Evolutionary conservation across 2,888 invertebrate genomes (phyloP), one percentile per base, ranked within the genome.

Genomic region (Salpingus planirostris): DNA sequence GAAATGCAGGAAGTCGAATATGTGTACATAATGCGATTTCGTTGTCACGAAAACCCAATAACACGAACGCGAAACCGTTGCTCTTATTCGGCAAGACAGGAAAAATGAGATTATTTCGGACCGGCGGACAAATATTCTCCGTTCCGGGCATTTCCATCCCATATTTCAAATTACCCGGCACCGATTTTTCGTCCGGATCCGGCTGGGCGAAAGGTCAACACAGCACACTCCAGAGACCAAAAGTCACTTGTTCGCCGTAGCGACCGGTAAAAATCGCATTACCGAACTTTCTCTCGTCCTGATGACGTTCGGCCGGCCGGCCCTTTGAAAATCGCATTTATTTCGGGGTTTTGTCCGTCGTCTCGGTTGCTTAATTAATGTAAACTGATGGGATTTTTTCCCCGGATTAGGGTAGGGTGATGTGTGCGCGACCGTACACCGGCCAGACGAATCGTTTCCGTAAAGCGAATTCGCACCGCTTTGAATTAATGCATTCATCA

Each of bases 41-140:
- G 26, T 22, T 27, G 33, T 39, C 34, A 36, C 33, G 36, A 36
- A 38, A 42, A 34, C 29, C 32, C 42, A 42, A 42, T 42, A 36
- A 26, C 34, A 33, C 29, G 22, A 42, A 41, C 41, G 36, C 29
- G 26, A 37, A 36, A 44, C 38, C 33, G 42, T 29, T 38, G 39
- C 39, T 32, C 42, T 43, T 42, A 36, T 38, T 34, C 32, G 36
- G 22, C 36, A 31, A 38, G 38, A 38, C 41, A 41, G 38, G 43
- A 47, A 40, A 45, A 45, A 47, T 45, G 36, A 33, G 40, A 46
- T 44, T 39, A 41, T 44, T 42, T 43, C 43, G 33, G 28, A 26
- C 15, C 29, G 38, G 28, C 29, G 47, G 40, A 41, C 45, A 47
- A 39, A 45, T 41, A 40, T 43, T 6, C 8, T 18, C 18, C 8